Conservation (phyloP, 2,797 vertebrate species). For the Cottoperca gobio region DNA sequence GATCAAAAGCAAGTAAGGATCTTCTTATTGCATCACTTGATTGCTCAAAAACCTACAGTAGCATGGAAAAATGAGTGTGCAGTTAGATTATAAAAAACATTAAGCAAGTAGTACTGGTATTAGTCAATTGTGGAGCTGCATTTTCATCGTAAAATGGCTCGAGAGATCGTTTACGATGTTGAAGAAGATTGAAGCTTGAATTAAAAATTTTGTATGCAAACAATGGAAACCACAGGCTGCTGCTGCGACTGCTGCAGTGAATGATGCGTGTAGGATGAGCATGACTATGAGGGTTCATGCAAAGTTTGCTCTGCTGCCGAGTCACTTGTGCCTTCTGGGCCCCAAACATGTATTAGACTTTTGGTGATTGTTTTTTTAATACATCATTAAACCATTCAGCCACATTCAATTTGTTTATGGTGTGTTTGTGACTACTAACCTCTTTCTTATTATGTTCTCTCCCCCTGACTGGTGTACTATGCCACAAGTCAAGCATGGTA, state of each 20-base stretch:
- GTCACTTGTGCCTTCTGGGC: not conserved
- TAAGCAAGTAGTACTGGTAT: not conserved
- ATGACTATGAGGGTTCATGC: conserved; percentile 42
- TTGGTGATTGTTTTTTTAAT: conserved; percentile 24
- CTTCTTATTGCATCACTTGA: conserved; percentile 23
- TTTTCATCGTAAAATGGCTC: not conserved
- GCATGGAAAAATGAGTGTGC: conserved; percentile 6
- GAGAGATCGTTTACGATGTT: not conserved
- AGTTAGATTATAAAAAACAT: not conserved
- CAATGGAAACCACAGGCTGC: conserved; percentile 22
- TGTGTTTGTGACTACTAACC: not conserved
- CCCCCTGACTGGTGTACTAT: conserved; percentile 39
- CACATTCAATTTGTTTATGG: not conserved
- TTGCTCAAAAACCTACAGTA: conserved; percentile 1
- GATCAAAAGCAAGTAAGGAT: conserved; percentile 45
- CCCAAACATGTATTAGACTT: conserved; percentile 1
- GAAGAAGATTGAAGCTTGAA: not conserved
- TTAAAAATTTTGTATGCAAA: conserved; percentile 21
- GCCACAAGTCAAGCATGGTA: conserved; percentile 37
- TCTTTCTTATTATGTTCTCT: conserved; percentile 31
- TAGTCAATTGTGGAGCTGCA: not conserved
- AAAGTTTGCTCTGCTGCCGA: conserved; percentile 26
- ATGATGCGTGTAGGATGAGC: conserved; percentile 27
- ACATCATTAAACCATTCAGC: conserved; percentile 21
- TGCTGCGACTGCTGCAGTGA: conserved; percentile 14